Evolutionary conservation across 2,113 vertebrate species (phyloP).

Genomic region (Nerophis ophidion): DNA sequence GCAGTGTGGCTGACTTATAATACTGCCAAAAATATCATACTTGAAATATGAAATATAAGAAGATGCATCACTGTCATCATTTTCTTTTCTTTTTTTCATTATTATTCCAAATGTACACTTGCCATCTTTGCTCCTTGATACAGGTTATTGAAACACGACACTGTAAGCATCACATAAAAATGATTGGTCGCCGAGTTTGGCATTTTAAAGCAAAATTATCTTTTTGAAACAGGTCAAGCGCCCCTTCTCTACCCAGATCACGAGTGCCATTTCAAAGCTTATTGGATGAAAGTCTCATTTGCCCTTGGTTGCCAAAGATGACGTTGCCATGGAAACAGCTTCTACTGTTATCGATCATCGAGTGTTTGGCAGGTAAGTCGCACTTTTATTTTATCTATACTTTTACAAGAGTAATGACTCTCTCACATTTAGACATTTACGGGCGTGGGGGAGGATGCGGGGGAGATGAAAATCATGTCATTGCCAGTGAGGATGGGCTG

Average conservation of each 20-base stretch:
- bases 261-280: constrained; percentile 64
- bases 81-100: background rate
- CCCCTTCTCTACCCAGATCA: constrained; percentile 61
- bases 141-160: constrained; percentile 5
- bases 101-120: background rate
- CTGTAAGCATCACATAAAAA: constrained; percentile 4
- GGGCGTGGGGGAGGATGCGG: constrained; percentile 24
- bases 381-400: constrained; percentile 28
- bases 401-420: constrained; percentile 47
- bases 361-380: constrained; percentile 85
- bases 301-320: constrained; percentile 81
- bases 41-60: constrained; percentile 8
- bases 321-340: constrained; percentile 87
- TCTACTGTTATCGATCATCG: constrained; percentile 81
- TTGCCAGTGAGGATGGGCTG: constrained; percentile 40
- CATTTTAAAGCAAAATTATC: constrained; percentile 34
- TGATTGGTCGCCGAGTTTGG: constrained; percentile 14
- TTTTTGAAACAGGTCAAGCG: constrained; percentile 75
- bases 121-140: background rate
- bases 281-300: constrained; percentile 71
- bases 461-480: constrained; percentile 42
- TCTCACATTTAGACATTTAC: constrained; percentile 52
- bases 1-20: no score
- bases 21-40: no score
- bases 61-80: constrained; percentile 4